Evolutionary conservation across 2,797 vertebrate species (phyloP), one percentile per base, ranked within the genome.

Genomic region (Acanthurus leucopareius): DNA sequence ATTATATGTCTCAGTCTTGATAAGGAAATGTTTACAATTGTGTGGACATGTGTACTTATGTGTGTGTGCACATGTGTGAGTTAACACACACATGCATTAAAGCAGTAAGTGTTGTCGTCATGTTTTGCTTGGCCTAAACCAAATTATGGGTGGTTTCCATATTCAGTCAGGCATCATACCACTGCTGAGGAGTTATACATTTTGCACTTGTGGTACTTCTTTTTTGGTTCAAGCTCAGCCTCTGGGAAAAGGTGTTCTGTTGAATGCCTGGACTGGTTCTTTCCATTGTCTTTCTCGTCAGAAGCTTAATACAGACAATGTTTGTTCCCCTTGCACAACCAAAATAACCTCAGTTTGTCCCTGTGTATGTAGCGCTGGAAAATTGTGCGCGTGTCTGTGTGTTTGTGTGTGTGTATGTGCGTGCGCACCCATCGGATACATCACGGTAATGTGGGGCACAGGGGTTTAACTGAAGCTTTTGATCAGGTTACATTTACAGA

Each of bases 321-420:
- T 73, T 82, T 77, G 69, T 77, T 79, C 62, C 64, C 10, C 64
- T 47, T 65, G 61, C 82, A 48, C 35, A 67, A 49, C 57, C 10
- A 79, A 80, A 92, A 89, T 88, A 92, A 77, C 82, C 47, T 20
- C 25, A 48, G 47, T 4, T 68, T 71, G 69, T 60, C 60, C 57
- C 61, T 22, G 32, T 61, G 53, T 47, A 44, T 85, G 78, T 84
- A 74, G 60, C 85, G 25, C 22, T 79, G 77, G 80, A 82, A 73
- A 76, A 72, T 42, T 53, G 38, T 53, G 10, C 73, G 35, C 38
- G 56, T 32, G 0, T 60, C 1, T 57, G 48, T 64, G 58, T 76
- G 25, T 68, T 65, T 53, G 66, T 72, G 28, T 48, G 25, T 13
- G 72, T 49, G 62, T 16, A 35, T 53, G 66, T 68, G 25, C 47